A percentile compares a stretch with the other conserved stretches of the same genome.
Conservation (phyloP, 2,888 invertebrate species). For the Pseudeuparius sepicola region DNA sequence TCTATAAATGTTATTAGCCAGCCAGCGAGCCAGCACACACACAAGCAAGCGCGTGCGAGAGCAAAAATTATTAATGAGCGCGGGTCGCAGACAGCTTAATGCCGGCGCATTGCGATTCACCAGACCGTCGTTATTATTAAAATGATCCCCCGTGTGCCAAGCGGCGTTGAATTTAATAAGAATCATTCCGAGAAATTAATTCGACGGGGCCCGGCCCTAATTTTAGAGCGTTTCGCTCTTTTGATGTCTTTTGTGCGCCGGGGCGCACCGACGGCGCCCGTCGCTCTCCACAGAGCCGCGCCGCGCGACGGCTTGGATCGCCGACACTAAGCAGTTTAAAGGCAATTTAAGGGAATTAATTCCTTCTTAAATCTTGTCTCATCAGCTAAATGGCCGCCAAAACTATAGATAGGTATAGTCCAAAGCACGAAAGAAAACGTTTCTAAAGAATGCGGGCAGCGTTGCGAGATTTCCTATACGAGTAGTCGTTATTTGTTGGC, state of each 20-base stretch:
- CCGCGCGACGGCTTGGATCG: constrained; percentile 1
- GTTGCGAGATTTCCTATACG: too few relatives aligned
- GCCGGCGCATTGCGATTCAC: constrained; percentile 11
- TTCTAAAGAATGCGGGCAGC: too few relatives aligned
- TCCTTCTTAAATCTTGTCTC: too few relatives aligned
- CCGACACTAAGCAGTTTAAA: too few relatives aligned
- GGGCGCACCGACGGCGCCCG: constrained; percentile 4
- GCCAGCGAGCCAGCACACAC: too few relatives aligned
- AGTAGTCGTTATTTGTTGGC: too few relatives aligned
- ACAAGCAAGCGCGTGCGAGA: too few relatives aligned
- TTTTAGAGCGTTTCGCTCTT: constrained; percentile 38
- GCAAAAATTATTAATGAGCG: constrained; percentile 19
- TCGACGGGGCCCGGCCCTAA: constrained; percentile 39
- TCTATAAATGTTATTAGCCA: too few relatives aligned
- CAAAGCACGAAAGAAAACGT: too few relatives aligned
- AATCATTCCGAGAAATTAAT: constrained; percentile 41
- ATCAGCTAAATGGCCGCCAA: too few relatives aligned
- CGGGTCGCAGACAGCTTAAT: constrained; percentile 14
- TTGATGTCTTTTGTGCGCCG: constrained; percentile 35
- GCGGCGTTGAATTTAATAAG: constrained; percentile 36
- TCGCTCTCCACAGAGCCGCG: not conserved
- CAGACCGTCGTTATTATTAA: constrained; percentile 18
- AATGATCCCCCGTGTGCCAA: constrained; percentile 24
- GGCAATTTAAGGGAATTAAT: too few relatives aligned
- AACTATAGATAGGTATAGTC: too few relatives aligned